Percentiles rank a stretch among this genome's conserved stretches.
Evolutionary conservation across 2,888 invertebrate species (phyloP).

Genomic region (Patella depressa): DNA sequence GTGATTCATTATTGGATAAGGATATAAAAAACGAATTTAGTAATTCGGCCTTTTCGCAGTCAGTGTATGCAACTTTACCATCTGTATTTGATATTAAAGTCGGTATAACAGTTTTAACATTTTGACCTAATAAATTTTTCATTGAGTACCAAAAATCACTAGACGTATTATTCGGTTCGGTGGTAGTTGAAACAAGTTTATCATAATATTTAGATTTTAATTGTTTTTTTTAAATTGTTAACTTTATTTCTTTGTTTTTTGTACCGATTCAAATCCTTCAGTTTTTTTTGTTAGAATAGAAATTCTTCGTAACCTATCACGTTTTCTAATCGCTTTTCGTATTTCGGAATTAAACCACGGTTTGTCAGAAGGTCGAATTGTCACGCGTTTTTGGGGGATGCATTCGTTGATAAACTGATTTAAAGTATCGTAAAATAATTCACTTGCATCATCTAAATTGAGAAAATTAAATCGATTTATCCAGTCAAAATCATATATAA

Average conservation of each 20-base stretch:
- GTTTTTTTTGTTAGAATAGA: neutral
- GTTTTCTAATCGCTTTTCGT: neutral
- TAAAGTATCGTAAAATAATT: neutral
- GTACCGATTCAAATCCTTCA: no score
- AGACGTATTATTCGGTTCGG: neutral
- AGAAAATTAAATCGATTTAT: neutral
- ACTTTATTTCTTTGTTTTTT: neutral
- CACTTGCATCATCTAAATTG: neutral
- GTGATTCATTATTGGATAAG: neutral
- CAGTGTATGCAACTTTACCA: neutral
- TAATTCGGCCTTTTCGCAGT: neutral
- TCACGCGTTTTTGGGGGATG: neutral
- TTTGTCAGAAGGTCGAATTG: neutral
- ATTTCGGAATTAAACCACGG: conserved; percentile 1
- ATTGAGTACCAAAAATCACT: neutral
- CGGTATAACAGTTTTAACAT: neutral
- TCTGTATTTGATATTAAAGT: neutral
- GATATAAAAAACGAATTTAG: neutral
- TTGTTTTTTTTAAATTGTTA: neutral
- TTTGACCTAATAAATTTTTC: neutral
- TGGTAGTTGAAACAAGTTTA: neutral
- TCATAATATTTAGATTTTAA: neutral
- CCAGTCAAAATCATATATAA: neutral
- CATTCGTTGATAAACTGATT: neutral
- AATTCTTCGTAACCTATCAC: neutral